phyloP scores from a whole-genome alignment of 2,888 invertebrate genomes.

The Allacma fusca region DNA sequence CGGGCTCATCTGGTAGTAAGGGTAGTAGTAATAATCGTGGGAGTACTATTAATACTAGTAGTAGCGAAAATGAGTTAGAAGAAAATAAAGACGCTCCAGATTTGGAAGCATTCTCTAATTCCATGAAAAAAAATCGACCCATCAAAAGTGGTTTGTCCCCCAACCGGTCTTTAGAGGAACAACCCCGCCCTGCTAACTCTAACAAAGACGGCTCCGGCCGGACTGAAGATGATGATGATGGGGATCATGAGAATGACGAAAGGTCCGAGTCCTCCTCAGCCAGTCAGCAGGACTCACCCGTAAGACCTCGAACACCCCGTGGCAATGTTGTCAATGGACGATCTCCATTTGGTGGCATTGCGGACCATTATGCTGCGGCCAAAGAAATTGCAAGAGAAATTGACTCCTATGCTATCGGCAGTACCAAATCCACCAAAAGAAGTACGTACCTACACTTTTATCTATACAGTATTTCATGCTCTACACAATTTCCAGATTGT shows the following conservation, averaged over 20 bases:
- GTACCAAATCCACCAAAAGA: constrained; percentile 56
- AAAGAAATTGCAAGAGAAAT: constrained; percentile 62
- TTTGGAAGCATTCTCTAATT: constrained; percentile 59
- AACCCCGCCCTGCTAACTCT: background rate
- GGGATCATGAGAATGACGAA: constrained; percentile 53
- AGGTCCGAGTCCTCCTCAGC: constrained; percentile 46
- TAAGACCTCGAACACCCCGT: constrained; percentile 44
- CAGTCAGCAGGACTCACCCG: constrained; percentile 31
- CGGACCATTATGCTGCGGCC: constrained; percentile 61
- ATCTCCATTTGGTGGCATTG: constrained; percentile 61
- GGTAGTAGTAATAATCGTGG: constrained; percentile 22
- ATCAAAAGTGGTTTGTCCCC: constrained; percentile 50
- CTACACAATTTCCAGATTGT: background rate
- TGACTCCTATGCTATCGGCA: constrained; percentile 59
- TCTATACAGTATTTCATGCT: background rate
- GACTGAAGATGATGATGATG: constrained; percentile 44
- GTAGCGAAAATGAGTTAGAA: constrained; percentile 40
- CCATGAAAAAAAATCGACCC: constrained; percentile 56
- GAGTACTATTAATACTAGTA: constrained; percentile 11
- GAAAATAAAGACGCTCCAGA: constrained; percentile 31
- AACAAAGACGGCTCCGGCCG: background rate
- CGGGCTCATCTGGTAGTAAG: background rate
- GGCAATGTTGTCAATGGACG: constrained; percentile 41
- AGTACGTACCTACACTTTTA: constrained; percentile 48
- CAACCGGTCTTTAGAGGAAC: background rate